These are phyloP conservation scores for Drosophila diplacantha DNA, from an alignment of 2,888 invertebrate genomes.

Conservation along the genomic window DNA sequence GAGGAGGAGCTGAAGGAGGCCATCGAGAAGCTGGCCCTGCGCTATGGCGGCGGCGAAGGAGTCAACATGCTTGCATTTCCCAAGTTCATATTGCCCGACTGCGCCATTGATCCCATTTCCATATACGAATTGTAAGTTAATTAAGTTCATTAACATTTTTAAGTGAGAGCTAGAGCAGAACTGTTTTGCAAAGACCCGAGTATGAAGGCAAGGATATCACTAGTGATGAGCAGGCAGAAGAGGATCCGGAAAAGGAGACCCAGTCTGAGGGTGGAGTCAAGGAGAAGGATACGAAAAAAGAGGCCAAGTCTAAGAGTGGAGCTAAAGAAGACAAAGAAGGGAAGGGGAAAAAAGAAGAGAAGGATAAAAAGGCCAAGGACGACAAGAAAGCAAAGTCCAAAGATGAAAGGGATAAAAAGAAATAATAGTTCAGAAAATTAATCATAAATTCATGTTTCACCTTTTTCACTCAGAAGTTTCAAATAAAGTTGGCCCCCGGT, in stretches of 20 bases:
- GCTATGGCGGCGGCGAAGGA: slow-evolving; percentile 29
- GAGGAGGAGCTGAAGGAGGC: slow-evolving; percentile 15
- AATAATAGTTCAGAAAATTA: background rate
- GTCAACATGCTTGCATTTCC: slow-evolving; percentile 25
- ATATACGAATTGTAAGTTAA: slow-evolving; percentile 18
- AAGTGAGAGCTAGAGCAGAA: background rate
- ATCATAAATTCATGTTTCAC: background rate
- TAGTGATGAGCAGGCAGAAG: background rate
- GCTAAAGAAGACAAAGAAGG: background rate
- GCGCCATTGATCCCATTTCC: slow-evolving; percentile 29
- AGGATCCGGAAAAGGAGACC: background rate
- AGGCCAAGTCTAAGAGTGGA: background rate
- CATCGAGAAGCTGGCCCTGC: slow-evolving; percentile 5
- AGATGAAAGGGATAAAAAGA: slow-evolving; percentile 11
- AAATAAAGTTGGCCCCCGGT: slow-evolving; percentile 5
- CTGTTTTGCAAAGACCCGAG: slow-evolving; percentile 3
- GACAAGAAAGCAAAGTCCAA: slow-evolving; percentile 1
- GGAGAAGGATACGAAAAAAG: background rate
- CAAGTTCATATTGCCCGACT: slow-evolving; percentile 24
- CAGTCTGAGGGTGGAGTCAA: background rate
- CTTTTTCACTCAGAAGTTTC: background rate
- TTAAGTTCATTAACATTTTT: background rate
- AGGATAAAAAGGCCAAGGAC: background rate
- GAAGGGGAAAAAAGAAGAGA: background rate
- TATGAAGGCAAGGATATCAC: background rate